Base-by-base conservation (phyloP, 1,140 invertebrate species). In the Brachionus rotundiformis region DNA sequence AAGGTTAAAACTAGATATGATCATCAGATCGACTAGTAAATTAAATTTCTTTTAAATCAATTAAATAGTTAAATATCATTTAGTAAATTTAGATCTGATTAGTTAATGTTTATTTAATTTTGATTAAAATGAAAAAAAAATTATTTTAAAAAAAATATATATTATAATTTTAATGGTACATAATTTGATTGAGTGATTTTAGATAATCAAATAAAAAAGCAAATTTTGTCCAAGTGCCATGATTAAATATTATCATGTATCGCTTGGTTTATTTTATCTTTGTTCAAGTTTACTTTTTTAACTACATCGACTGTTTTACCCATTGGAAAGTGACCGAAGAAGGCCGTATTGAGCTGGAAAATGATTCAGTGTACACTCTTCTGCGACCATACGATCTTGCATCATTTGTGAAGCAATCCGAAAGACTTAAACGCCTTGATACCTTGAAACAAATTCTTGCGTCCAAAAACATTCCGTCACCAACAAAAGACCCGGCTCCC, bases 341-440 rank as follows among this genome's bases (percentile, higher is more conserved):
- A 25, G 68, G 68, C 23, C 36, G 68, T 25, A 73, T 73, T 3
- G 68, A 73, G 19, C 4, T 44, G 11, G 29, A 73, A 25, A 41
- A 47, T 25, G 41, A 73, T 41, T 31, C 68, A 23, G 13, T 54
- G 13, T 77, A 31, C 33, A 77, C 73, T 8, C 31, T 77, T 19
- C 16, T 54, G 31, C 25, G 73, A 36, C 73, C 73, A 33, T 77
- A 77, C 33, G 73, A 77, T 59, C 36, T 77, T 8, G 73, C 47
- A 33, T 36, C 73, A 5, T 77, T 77, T 77, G 19, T 77, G 13
- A 54, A 54, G 4, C 73, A 77, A 77, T 54, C 44, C 19, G 73
- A 77, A 27, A 41, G 73, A 31, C 8, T 77, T 13, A 19, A 8
- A 19, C 25, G 73, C 0, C 10, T 77, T 1, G 47, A 77, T 10